Percentiles rank a stretch among this genome's conserved stretches.
Evolutionary conservation across 2,888 invertebrate species (phyloP).

Genomic region (Sphinx pinastri): DNA sequence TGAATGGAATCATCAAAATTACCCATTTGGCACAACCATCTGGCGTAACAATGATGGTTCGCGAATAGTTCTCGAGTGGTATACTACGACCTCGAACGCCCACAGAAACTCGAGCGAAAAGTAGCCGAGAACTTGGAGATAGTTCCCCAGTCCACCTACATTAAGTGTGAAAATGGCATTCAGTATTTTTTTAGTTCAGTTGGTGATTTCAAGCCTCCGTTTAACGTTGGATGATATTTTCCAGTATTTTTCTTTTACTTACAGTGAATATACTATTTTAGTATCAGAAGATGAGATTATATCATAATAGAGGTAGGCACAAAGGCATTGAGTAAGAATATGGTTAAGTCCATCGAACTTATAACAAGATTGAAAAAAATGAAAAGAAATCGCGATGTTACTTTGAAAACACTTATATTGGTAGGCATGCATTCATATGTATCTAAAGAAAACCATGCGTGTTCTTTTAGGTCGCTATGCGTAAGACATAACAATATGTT

Average conservation of each 20-base stretch:
- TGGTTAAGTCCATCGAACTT: too few relatives aligned
- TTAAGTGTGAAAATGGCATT: slow-evolving; percentile 9
- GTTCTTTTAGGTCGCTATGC: too few relatives aligned
- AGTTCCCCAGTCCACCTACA: neutral
- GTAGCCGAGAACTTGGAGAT: slow-evolving; percentile 11
- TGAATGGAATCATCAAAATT: neutral
- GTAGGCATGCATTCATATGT: too few relatives aligned
- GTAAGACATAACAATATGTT: neutral
- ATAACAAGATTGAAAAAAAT: too few relatives aligned
- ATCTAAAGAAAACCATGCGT: too few relatives aligned
- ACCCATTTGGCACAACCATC: slow-evolving; percentile 5
- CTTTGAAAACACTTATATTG: neutral
- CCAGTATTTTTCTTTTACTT: too few relatives aligned
- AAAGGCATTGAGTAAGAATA: too few relatives aligned
- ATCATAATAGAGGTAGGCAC: neutral
- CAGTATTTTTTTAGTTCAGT: neutral
- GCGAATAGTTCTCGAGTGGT: slow-evolving; percentile 17
- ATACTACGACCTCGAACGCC: slow-evolving; percentile 1
- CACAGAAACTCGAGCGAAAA: slow-evolving; percentile 1
- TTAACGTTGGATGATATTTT: too few relatives aligned
- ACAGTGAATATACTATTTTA: too few relatives aligned
- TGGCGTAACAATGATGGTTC: slow-evolving; percentile 12
- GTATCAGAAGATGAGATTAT: neutral
- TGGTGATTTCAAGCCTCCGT: neutral
- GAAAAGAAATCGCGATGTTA: too few relatives aligned